Evolutionary conservation across 2,888 invertebrate genomes (phyloP), one percentile per base, ranked within the genome.

Genomic region (Aleiodes alternator): DNA sequence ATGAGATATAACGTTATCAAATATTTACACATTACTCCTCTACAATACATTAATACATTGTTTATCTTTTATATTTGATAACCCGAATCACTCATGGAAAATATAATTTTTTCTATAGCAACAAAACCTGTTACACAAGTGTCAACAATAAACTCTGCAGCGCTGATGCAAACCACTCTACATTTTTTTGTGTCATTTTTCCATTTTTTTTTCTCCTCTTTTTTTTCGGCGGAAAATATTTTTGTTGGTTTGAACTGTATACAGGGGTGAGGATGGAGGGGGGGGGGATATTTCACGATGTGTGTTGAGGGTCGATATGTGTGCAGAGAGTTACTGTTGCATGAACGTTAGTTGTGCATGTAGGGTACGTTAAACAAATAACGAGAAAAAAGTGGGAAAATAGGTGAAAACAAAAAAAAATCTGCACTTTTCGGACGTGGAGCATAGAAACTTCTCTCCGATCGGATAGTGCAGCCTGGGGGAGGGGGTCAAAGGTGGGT

Each of bases 391-490:
- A 43, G 43, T 7, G 43, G 7, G 9, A 43, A 43, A 43, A 43
- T 9, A 43, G 7, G 57, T 23, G 57, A 12, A 11, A 23, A 14
- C 38, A 43, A 48, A 43, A 16, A 43, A 64, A 43, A 76, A 77
- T 79, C 75, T 76, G 73, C 55, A 31, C 66, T 53, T 55, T 70
- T 73, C 51, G 51, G 56, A 68, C 64, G 69, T 73, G 53, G 75
- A 50, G 38, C 8, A 31, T 61, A 61, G 61, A 38, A 23, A 79
- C 68, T 76, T 78, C 76, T 79, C 76, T 79, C 79, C 80, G 79
- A 77, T 80, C 78, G 81, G 75, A 76, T 66, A 50, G 78, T 55
- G 78, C 79, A 78, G 78, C 77, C 76, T 78, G 75, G 80, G 80
- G 23, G 78, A 77, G 75, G 23, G 78, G 78, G 75, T 78, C 50